Percentiles rank a stretch among this genome's conserved stretches.
These are phyloP conservation scores for Vespertilio murinus DNA, from an alignment of 2,797 vertebrate species.

Conservation along the genomic window DNA sequence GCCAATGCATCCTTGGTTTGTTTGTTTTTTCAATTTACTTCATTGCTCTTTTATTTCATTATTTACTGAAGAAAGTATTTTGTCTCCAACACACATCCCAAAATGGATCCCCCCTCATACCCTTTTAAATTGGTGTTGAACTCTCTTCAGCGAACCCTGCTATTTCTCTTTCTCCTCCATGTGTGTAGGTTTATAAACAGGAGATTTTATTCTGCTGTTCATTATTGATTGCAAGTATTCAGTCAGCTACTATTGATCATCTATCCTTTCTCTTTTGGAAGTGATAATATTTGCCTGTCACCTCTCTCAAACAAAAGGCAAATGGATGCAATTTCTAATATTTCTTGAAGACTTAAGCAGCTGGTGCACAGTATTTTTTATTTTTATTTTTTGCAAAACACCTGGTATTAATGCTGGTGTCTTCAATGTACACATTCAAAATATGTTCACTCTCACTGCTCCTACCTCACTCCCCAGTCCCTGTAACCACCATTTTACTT, in stretches of 20 bases:
- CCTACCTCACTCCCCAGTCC: too few species aligned
- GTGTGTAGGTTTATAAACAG: neutral
- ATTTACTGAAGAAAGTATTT: neutral
- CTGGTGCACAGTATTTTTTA: neutral
- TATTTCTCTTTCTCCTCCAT: neutral
- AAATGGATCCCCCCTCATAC: neutral
- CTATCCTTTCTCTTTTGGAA: neutral
- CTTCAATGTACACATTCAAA: neutral
- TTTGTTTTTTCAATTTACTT: neutral
- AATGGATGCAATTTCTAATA: neutral
- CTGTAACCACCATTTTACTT: neutral
- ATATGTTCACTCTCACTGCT: neutral
- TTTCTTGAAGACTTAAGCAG: neutral
- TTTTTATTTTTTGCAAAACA: neutral
- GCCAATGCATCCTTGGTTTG: neutral
- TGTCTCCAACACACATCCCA: neutral
- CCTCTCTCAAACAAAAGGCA: neutral
- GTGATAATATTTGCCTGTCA: neutral
- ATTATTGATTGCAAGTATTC: neutral
- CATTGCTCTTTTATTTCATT: neutral
- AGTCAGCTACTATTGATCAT: neutral
- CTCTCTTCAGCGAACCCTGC: neutral
- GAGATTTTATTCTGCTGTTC: neutral
- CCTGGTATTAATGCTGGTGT: neutral
- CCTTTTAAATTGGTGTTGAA: neutral